A percentile compares a stretch with the other conserved stretches of the same genome.
Conservation (phyloP, 64 coral and sea anemone genomes). For the Dendrophyllia cribrosa region DNA sequence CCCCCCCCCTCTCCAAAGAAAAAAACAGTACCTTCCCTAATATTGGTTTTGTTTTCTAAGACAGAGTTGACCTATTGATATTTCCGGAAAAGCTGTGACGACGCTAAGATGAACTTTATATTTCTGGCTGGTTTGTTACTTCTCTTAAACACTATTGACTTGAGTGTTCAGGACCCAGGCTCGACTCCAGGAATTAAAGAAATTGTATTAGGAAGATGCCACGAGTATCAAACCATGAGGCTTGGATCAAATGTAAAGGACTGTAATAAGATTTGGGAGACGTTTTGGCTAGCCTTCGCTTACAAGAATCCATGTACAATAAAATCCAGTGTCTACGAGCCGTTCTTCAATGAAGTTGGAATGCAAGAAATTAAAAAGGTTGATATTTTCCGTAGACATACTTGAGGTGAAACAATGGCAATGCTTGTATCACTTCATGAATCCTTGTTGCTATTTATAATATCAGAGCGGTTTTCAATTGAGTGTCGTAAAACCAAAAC, state of each 20-base stretch:
- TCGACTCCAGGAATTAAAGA: conserved; percentile 59
- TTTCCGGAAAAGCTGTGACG: too few species aligned
- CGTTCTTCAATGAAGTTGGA: conserved; percentile 36
- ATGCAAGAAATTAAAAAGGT: not conserved
- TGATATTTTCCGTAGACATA: too few species aligned
- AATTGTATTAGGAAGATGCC: conserved; percentile 42
- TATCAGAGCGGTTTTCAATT: too few species aligned
- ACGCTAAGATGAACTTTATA: not conserved
- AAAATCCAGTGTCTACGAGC: conserved; percentile 38
- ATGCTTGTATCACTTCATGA: too few species aligned
- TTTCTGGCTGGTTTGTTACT: not conserved
- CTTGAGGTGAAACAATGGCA: too few species aligned
- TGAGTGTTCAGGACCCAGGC: not conserved
- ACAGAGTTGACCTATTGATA: too few species aligned
- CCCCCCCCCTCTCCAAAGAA: too few species aligned
- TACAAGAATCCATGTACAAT: conserved; percentile 58
- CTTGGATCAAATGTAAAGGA: conserved; percentile 12
- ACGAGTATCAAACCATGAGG: conserved; percentile 44
- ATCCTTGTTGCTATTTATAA: too few species aligned
- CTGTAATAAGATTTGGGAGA: conserved; percentile 43
- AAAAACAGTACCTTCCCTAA: too few species aligned
- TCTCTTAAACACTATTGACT: not conserved
- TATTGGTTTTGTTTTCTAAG: too few species aligned
- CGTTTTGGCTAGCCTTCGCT: conserved; percentile 31
- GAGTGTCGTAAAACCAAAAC: too few species aligned